phyloP scores from a whole-genome alignment of 1,140 invertebrate species.

The Dreissena rostriformis region DNA sequence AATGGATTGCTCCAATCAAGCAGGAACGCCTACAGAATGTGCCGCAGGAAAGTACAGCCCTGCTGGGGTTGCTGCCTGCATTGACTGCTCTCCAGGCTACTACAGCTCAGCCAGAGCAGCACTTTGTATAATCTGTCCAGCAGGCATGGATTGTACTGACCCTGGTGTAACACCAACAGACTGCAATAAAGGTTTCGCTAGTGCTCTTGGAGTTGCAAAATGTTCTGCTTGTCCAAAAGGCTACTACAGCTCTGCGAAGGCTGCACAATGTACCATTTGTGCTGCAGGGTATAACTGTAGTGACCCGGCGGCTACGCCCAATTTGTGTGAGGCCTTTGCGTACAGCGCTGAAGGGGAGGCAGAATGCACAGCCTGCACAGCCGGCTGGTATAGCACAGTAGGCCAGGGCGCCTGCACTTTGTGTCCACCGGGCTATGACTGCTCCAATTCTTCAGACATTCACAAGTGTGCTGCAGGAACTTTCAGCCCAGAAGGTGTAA shows the following conservation, averaged over 20 bases:
- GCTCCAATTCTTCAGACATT: slow-evolving; percentile 41
- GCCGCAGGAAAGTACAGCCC: slow-evolving; percentile 50
- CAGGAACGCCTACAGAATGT: slow-evolving; percentile 30
- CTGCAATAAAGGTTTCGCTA: slow-evolving; percentile 62
- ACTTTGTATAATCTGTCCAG: slow-evolving; percentile 57
- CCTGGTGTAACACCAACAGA: slow-evolving; percentile 24
- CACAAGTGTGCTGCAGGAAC: slow-evolving; percentile 63
- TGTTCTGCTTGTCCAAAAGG: slow-evolving; percentile 63
- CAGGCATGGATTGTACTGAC: slow-evolving; percentile 61
- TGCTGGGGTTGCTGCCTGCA: slow-evolving; percentile 55
- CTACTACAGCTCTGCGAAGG: slow-evolving; percentile 53
- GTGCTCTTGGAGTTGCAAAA: slow-evolving; percentile 30
- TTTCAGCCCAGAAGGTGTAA: slow-evolving; percentile 58
- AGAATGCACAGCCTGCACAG: slow-evolving; percentile 22
- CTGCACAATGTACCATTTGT: slow-evolving; percentile 60
- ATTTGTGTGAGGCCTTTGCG: neutral
- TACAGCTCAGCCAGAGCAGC: slow-evolving; percentile 27
- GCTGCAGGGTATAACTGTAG: slow-evolving; percentile 62
- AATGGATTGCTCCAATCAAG: slow-evolving; percentile 29
- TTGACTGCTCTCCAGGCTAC: neutral
- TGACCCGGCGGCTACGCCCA: slow-evolving; percentile 41
- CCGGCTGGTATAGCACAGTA: slow-evolving; percentile 64
- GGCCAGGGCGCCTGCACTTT: slow-evolving; percentile 60
- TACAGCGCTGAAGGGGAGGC: slow-evolving; percentile 4
- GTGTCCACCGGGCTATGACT: slow-evolving; percentile 56